Evolutionary conservation across 2,113 vertebrate species (phyloP).

Genomic region (Pomatorhinus ruficollis): DNA sequence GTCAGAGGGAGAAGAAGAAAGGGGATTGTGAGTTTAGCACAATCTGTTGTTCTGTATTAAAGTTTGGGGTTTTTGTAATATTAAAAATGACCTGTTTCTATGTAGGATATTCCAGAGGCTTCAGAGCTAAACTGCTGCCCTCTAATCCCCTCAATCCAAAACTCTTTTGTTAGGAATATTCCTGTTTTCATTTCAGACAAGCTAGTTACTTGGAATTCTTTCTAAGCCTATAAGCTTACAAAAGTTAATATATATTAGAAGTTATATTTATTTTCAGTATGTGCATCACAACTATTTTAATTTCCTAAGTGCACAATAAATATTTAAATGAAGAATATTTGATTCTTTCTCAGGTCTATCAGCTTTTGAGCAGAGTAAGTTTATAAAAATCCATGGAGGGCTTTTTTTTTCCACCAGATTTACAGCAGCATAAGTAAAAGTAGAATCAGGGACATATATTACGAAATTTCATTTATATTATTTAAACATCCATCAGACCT

Average conservation of each 20-base stretch:
- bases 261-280: background rate
- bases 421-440: conserved; percentile 18
- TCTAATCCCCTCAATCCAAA: conserved; percentile 39
- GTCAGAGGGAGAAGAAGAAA: conserved; percentile 47
- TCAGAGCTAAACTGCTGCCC: conserved; percentile 3
- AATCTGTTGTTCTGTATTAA: conserved; percentile 42
- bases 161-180: conserved; percentile 2
- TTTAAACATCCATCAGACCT: conserved; percentile 31
- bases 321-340: conserved; percentile 37
- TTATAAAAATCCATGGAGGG: background rate
- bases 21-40: conserved; percentile 29
- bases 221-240: conserved; percentile 4
- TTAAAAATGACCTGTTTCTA: background rate
- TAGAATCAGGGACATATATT: conserved; percentile 11
- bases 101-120: conserved; percentile 25
- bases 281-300: background rate
- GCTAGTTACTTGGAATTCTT: conserved; percentile 45
- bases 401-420: background rate
- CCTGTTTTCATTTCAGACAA: conserved; percentile 10
- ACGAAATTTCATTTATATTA: conserved; percentile 36
- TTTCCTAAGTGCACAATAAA: conserved; percentile 34
- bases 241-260: conserved; percentile 30
- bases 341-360: background rate
- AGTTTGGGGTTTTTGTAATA: background rate
- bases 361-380: conserved; percentile 1